phyloP scores from a whole-genome alignment of 2,888 invertebrate genomes.

The Yponomeuta sedellus region DNA sequence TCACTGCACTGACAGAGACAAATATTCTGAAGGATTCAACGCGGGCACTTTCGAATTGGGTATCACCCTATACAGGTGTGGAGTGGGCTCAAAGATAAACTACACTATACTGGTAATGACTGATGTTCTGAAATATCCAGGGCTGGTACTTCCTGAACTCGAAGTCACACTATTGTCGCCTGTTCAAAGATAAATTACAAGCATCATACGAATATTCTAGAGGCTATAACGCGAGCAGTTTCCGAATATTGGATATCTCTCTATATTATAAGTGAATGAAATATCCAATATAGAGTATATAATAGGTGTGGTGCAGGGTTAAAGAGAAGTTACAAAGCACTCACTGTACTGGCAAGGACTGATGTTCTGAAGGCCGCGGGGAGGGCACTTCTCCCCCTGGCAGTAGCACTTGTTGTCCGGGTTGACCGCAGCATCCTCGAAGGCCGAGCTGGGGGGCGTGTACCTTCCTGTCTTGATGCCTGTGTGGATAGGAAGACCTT shows the following conservation, averaged over 20 bases:
- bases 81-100: not conserved
- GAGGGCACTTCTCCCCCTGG: slow-evolving; percentile 81
- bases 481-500: slow-evolving; percentile 30
- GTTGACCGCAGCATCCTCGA: slow-evolving; percentile 80
- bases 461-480: slow-evolving; percentile 85
- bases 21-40: slow-evolving; percentile 83
- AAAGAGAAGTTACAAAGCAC: slow-evolving; percentile 30
- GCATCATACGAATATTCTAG: no score
- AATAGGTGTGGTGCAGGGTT: not conserved
- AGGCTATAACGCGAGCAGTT: no score
- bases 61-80: not conserved
- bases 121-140: slow-evolving; percentile 88
- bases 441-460: slow-evolving; percentile 82
- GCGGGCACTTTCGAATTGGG: slow-evolving; percentile 72
- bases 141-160: slow-evolving; percentile 82
- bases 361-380: slow-evolving; percentile 88
- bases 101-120: slow-evolving; percentile 89
- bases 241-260: no score
- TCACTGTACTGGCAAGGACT: slow-evolving; percentile 91
- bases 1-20: slow-evolving; percentile 91
- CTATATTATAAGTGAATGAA: no score
- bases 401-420: slow-evolving; percentile 87
- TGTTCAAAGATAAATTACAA: no score
- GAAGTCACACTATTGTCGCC: no score
- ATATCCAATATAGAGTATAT: no score